Percentiles rank a stretch among this genome's conserved stretches.
phyloP scores from a whole-genome alignment of 2,888 invertebrate species.

The Cynaeus angustus region DNA sequence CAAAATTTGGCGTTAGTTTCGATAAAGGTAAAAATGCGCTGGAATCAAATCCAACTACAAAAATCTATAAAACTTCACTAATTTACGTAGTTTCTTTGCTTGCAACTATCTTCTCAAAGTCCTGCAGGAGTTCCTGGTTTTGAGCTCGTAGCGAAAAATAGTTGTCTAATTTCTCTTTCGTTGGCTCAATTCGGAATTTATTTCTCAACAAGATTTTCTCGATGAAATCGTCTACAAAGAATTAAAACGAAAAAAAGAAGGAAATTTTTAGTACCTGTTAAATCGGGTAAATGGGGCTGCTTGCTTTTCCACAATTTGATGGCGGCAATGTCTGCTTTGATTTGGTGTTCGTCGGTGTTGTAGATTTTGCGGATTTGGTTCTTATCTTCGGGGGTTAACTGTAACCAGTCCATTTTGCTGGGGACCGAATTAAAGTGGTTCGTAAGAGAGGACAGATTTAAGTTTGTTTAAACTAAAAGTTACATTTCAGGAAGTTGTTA shows the following conservation, averaged over 20 bases:
- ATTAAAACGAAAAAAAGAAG: not conserved
- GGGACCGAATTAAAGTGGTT: not conserved
- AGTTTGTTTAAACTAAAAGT: too few relatives aligned
- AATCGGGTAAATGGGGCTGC: constrained; percentile 14
- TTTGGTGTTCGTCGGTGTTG: constrained; percentile 10
- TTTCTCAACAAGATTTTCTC: constrained; percentile 22
- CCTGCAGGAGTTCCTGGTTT: constrained; percentile 8
- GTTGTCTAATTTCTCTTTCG: constrained; percentile 29
- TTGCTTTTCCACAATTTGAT: constrained; percentile 23
- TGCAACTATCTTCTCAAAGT: constrained; percentile 6
- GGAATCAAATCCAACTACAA: constrained; percentile 8
- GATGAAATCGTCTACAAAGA: constrained; percentile 17
- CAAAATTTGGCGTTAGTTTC: constrained; percentile 7
- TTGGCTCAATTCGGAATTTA: constrained; percentile 17
- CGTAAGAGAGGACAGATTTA: not conserved
- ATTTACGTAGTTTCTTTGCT: constrained; percentile 13
- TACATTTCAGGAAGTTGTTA: too few relatives aligned
- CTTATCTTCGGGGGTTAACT: constrained; percentile 4
- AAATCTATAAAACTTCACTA: not conserved
- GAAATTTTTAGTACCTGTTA: constrained; percentile 12
- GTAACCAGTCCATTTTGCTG: not conserved
- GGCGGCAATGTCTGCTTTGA: constrained; percentile 8
- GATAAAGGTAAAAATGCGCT: constrained; percentile 8
- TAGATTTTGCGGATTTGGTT: not conserved
- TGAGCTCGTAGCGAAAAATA: constrained; percentile 12